Evolutionary conservation across 2,797 vertebrate species (phyloP), one percentile per base, ranked within the genome.

Genomic region (Pangasius larnaudii): DNA sequence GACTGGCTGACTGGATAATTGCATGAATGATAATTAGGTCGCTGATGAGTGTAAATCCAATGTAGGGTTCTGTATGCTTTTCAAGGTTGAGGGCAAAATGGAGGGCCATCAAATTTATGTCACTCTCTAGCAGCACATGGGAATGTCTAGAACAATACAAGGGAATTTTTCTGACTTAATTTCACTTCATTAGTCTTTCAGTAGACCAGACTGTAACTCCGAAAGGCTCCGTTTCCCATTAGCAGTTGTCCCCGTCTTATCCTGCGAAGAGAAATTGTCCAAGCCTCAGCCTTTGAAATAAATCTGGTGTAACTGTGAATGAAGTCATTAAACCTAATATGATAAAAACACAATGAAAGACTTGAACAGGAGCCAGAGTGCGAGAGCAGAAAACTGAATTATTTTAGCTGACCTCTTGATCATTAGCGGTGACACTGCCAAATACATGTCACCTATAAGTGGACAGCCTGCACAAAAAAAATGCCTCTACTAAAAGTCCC

Each of bases 241-340:
- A 92, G 84, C 85, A 49, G 65, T 88, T 30, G 85, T 85, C 81
- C 79, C 80, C 39, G 61, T 72, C 86, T 86, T 85, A 67, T 58
- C 79, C 88, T 87, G 87, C 65, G 74, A 83, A 5, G 63, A 88
- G 86, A 92, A 91, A 89, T 89, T 90, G 88, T 93, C 89, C 89
- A 90, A 93, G 94, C 94, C 91, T 85, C 59, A 61, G 79, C 51
- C 88, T 84, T 88, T 30, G 36, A 89, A 90, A 89, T 89, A 56
- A 89, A 90, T 86, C 88, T 88, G 63, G 80, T 87, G 71, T 33
- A 88, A 89, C 88, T 91, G 75, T 85, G 87, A 88, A 90, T 89
- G 85, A 88, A 90, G 67, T 90, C 90, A 90, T 93, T 91, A 88
- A 83, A 90, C 79, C 69, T 88, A 91, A 91, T 91, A 86, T 91